Base-by-base conservation (phyloP, 1,140 invertebrate species). In the Thalassaphorura encarpata region DNA sequence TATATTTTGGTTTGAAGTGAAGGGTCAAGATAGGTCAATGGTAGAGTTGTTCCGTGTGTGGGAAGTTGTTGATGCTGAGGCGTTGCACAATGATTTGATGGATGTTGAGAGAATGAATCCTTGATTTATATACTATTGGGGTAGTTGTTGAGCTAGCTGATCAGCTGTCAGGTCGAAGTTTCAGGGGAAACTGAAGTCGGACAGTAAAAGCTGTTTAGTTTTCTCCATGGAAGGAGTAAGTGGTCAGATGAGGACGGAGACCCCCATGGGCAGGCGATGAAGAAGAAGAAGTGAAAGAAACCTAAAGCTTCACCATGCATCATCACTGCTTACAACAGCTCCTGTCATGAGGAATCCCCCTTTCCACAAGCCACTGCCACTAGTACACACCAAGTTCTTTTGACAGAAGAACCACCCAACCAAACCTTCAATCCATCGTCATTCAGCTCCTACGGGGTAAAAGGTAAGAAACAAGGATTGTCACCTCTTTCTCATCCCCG, bases 141-240 rank as follows among this genome's bases (percentile, higher is more conserved):
- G 26, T 3, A 19, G 40, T 13, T 23, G 11, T 26, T 16, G n/a
- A 49, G 18, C 29, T 26, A 51, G 4, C n/a, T n/a, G 18, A 46
- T 6, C 15, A 53, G 27, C 23, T 51, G 18, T 33, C 53, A 48
- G 6, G 21, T 27, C 5, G 50, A 57, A 31, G 51, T 52, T 57
- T 63, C 36, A 54, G 23, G 50, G 36, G 31, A 56, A 60, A 60
- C 57, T 63, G 54, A 63, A 53, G 54, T 54, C 39, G 45, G 46
- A 56, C 40, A 57, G 57, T 50, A 56, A 60, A 53, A 56, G 57
- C 54, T 40, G 33, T 56, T 59, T 53, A 62, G 52, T 62, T 62
- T 62, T 62, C 61, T 59, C 61, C 48, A 46, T 54, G 21, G 27
- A 50, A 33, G 42, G 18, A 11, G 3, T 11, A 36, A 48, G 23